These are phyloP conservation scores for Drosophila neotestacea DNA, from an alignment of 2,888 invertebrate genomes.

Conservation along the genomic window DNA sequence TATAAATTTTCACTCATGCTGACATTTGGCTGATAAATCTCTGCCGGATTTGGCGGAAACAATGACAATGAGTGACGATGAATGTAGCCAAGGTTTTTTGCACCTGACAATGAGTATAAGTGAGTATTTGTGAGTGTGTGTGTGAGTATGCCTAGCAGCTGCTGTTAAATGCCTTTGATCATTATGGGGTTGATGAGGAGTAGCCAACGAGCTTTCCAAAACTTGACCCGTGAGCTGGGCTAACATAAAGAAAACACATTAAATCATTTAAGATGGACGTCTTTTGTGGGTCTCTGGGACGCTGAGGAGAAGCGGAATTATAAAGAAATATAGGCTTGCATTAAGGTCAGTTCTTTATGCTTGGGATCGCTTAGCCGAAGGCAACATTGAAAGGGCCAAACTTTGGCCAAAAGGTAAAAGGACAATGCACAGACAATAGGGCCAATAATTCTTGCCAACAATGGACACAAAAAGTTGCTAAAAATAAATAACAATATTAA, in stretches of 20 bases:
- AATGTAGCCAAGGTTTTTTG: constrained; percentile 23
- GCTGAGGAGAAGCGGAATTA: constrained; percentile 4
- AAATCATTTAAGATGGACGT: constrained; percentile 60
- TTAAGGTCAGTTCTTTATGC: constrained; percentile 45
- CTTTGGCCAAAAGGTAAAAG: constrained; percentile 44
- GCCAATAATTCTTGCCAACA: constrained; percentile 52
- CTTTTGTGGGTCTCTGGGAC: constrained; percentile 20
- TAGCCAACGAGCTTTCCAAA: constrained; percentile 32
- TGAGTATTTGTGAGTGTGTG: constrained; percentile 5
- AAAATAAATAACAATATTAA: constrained; percentile 16
- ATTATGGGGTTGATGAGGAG: constrained; percentile 47
- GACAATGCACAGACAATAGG: constrained; percentile 55
- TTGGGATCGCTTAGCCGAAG: constrained; percentile 27
- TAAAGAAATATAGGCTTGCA: constrained; percentile 58
- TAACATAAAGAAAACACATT: constrained; percentile 59
- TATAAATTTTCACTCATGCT: constrained; percentile 79
- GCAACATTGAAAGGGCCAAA: constrained; percentile 29
- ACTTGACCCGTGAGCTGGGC: constrained; percentile 37
- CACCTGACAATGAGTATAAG: constrained; percentile 31
- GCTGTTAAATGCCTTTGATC: constrained; percentile 59
- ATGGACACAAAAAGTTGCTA: constrained; percentile 34
- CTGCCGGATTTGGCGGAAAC: constrained; percentile 62
- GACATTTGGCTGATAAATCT: constrained; percentile 82
- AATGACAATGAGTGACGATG: constrained; percentile 52
- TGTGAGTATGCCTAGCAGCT: constrained; percentile 43